phyloP scores from a whole-genome alignment of 2,888 invertebrate genomes.

The Crematogaster levior region DNA sequence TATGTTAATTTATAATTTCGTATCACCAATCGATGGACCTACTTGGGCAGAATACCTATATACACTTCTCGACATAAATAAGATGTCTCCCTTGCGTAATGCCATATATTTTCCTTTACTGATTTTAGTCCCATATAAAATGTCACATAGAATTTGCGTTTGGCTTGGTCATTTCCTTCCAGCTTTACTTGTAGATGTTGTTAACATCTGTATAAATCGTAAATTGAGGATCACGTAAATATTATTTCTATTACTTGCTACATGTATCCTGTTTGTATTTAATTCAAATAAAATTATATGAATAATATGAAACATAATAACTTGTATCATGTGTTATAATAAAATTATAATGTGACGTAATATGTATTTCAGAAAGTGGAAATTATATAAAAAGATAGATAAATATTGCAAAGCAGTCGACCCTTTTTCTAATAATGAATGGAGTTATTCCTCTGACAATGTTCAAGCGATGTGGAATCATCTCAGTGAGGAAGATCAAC shows the following conservation, averaged over 20 bases:
- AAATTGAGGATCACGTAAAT: constrained; percentile 87
- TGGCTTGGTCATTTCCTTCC: constrained; percentile 91
- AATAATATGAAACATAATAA: too few species aligned
- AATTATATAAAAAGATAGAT: constrained; percentile 86
- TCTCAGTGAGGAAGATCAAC: constrained; percentile 84
- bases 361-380: constrained; percentile 84
- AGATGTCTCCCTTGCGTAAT: constrained; percentile 86
- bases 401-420: constrained; percentile 84
- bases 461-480: constrained; percentile 84
- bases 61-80: constrained; percentile 85
- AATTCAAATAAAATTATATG: too few species aligned
- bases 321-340: too few species aligned
- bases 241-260: background rate
- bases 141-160: constrained; percentile 87
- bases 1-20: constrained; percentile 93
- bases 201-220: constrained; percentile 88
- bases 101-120: constrained; percentile 88
- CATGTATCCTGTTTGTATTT: too few species aligned
- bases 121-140: constrained; percentile 87
- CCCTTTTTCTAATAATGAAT: constrained; percentile 86
- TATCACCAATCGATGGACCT: constrained; percentile 92
- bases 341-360: background rate
- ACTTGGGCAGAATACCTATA: constrained; percentile 90
- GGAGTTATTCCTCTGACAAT: constrained; percentile 78
- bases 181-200: constrained; percentile 89